phyloP scores from a whole-genome alignment of 2,888 invertebrate genomes.

The Drosophila acutilabella region DNA sequence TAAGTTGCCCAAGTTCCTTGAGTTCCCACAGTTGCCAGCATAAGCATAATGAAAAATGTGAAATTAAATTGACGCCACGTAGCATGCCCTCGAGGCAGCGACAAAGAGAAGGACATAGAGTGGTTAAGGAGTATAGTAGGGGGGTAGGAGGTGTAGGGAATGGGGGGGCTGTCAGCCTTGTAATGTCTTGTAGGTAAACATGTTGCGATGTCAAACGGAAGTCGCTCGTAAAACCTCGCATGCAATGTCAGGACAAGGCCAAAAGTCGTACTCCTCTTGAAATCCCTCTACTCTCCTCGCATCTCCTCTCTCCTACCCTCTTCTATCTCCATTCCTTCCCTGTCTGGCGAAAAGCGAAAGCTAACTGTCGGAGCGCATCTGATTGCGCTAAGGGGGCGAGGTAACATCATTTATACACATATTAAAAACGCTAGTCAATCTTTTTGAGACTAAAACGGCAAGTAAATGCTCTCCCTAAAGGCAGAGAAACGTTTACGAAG shows the following conservation, averaged over 20 bases:
- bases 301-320: no score
- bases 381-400: slow-evolving; percentile 32
- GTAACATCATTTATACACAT: slow-evolving; percentile 29
- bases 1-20: not conserved
- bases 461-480: slow-evolving; percentile 19
- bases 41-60: slow-evolving; percentile 80
- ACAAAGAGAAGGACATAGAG: not conserved
- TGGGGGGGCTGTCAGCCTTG: slow-evolving; percentile 58
- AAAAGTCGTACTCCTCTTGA: not conserved
- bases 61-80: slow-evolving; percentile 79
- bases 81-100: slow-evolving; percentile 45
- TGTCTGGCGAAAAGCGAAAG: slow-evolving; percentile 44
- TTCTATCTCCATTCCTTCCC: not conserved
- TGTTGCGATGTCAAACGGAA: slow-evolving; percentile 74
- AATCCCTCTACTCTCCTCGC: not conserved
- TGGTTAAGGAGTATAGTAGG: no score
- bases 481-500: slow-evolving; percentile 29
- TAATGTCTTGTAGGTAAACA: slow-evolving; percentile 81
- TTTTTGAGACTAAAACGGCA: slow-evolving; percentile 17
- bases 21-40: slow-evolving; percentile 37
- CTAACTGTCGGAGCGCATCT: slow-evolving; percentile 49
- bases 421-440: slow-evolving; percentile 64
- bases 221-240: slow-evolving; percentile 76
- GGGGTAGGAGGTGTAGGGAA: not conserved
- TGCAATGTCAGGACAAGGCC: slow-evolving; percentile 17